Conservation (phyloP, 2,888 invertebrate genomes). For the Anoplius nigerrimus region DNA sequence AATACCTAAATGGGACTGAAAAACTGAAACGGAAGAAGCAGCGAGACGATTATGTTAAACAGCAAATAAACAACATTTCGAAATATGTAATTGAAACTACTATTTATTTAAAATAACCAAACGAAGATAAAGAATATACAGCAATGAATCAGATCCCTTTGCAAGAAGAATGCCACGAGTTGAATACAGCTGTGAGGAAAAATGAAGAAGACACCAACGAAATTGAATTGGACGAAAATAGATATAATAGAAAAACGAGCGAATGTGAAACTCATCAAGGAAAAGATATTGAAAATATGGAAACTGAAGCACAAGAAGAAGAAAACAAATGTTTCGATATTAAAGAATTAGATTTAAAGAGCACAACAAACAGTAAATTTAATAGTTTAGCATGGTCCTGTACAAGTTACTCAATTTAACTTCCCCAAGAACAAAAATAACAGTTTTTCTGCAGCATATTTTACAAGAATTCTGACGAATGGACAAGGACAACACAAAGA, state of each 20-base stretch:
- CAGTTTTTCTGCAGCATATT: not conserved
- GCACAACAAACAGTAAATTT: conserved; percentile 24
- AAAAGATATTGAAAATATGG: conserved; percentile 11
- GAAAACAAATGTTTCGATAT: conserved; percentile 11
- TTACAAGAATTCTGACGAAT: not conserved
- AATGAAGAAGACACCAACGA: conserved; percentile 5
- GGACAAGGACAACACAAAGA: not conserved
- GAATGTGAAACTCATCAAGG: conserved; percentile 3
- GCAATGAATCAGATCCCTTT: conserved; percentile 9
- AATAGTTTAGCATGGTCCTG: conserved; percentile 19
- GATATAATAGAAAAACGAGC: conserved; percentile 6
- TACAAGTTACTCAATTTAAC: conserved; percentile 7
- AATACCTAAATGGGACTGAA: conserved; percentile 28
- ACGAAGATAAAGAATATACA: not conserved
- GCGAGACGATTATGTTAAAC: conserved; percentile 25
- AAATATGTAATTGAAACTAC: conserved; percentile 25
- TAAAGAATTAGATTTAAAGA: conserved; percentile 29
- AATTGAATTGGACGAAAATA: not conserved
- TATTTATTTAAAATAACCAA: not conserved
- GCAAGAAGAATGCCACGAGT: not conserved
- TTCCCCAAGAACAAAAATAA: conserved; percentile 3
- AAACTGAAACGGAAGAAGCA: conserved; percentile 28
- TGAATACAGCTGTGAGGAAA: conserved; percentile 2
- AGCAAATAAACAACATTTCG: conserved; percentile 27
- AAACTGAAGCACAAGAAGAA: not conserved